Evolutionary conservation across 2,113 vertebrate genomes (phyloP).

Genomic region (Empidonax alnorum): DNA sequence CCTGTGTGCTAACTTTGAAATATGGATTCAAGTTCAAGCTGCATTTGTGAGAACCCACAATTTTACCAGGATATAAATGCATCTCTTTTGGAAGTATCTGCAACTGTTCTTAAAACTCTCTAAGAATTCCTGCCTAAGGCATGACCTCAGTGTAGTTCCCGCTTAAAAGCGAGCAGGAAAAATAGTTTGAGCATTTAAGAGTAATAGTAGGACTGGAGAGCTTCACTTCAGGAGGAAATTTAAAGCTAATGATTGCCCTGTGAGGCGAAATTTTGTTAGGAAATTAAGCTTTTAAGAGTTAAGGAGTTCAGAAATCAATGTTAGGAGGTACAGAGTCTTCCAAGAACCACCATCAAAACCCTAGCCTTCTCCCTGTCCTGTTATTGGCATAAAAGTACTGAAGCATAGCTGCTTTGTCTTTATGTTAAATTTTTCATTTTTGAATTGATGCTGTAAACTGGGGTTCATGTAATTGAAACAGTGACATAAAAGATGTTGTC

Average conservation of each 20-base stretch:
- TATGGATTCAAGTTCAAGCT: neutral
- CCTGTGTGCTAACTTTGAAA: neutral
- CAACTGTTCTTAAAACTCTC: neutral
- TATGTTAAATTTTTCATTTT: neutral
- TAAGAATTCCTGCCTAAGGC: neutral
- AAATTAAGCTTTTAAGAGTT: neutral
- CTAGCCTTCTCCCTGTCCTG: neutral
- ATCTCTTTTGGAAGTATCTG: neutral
- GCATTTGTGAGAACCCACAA: neutral
- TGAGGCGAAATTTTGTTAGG: neutral
- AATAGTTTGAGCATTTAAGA: neutral
- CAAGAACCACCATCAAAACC: neutral
- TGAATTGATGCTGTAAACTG: neutral
- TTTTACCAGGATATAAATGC: neutral
- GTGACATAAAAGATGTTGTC: neutral
- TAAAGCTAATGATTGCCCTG: fast-evolving
- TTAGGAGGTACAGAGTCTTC: neutral
- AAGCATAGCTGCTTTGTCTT: neutral
- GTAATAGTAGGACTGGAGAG: neutral
- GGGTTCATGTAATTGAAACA: neutral
- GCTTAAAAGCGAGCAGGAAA: neutral
- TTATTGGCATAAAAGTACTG: neutral
- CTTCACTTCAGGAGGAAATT: neutral
- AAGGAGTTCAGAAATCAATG: neutral
- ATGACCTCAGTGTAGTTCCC: neutral